Evolutionary conservation across 2,888 invertebrate species (phyloP).

Genomic region (Sclerodermus sp.): DNA sequence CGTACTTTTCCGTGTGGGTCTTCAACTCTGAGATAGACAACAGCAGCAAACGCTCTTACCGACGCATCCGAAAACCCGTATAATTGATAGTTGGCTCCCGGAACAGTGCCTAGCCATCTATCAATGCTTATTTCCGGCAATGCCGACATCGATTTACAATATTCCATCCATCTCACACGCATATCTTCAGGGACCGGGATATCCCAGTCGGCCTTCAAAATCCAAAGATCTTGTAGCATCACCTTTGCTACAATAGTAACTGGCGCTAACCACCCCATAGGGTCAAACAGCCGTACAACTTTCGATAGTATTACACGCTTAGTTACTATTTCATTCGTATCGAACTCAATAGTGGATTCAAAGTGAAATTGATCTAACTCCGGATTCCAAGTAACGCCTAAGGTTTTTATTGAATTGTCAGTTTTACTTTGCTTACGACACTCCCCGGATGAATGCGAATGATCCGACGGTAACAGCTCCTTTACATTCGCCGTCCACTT

Average conservation of each 20-base stretch:
- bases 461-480: too few relatives aligned
- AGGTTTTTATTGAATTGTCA: neutral
- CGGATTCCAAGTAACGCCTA: conserved; percentile 13
- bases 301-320: conserved; percentile 12
- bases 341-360: too few relatives aligned
- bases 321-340: neutral
- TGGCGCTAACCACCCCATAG: conserved; percentile 14
- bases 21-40: neutral
- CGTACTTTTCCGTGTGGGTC: neutral
- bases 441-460: too few relatives aligned
- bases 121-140: neutral
- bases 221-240: conserved; percentile 17
- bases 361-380: conserved; percentile 3
- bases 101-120: neutral
- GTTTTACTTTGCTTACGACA: neutral
- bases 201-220: conserved; percentile 16
- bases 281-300: conserved; percentile 17
- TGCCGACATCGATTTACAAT: neutral
- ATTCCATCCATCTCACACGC: conserved; percentile 4
- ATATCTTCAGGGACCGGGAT: conserved; percentile 5
- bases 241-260: conserved; percentile 14
- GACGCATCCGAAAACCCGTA: neutral
- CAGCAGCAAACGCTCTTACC: neutral
- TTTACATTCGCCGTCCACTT: conserved; percentile 7
- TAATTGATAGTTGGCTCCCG: neutral